Percentiles rank a stretch among this genome's conserved stretches.
phyloP scores from a whole-genome alignment of 2,797 vertebrate species.

The Hoplostethus mediterraneus region DNA sequence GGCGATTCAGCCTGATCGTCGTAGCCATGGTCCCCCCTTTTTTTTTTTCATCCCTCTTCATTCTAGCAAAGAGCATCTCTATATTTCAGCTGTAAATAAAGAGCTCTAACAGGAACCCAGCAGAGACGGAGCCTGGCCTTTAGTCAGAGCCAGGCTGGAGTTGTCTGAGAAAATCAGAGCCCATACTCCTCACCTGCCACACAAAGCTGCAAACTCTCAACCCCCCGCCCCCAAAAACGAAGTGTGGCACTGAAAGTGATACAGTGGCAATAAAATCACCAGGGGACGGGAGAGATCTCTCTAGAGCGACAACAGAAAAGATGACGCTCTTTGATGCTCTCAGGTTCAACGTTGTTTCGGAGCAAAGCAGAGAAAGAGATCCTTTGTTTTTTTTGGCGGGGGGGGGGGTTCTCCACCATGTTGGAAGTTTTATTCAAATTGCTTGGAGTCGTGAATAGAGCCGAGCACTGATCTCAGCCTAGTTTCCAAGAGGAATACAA shows the following conservation, averaged over 20 bases:
- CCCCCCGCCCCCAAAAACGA: slow-evolving; percentile 30
- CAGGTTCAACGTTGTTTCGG: slow-evolving; percentile 22
- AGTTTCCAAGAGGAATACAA: slow-evolving; percentile 51
- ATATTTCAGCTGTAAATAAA: slow-evolving; percentile 80
- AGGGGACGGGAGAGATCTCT: slow-evolving; percentile 26
- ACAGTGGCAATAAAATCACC: slow-evolving; percentile 60
- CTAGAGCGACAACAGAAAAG: slow-evolving; percentile 6
- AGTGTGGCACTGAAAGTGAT: slow-evolving; percentile 54
- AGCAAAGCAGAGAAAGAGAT: slow-evolving; percentile 13
- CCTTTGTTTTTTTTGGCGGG: neutral
- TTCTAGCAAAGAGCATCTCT: slow-evolving; percentile 65
- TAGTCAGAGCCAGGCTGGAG: slow-evolving; percentile 49
- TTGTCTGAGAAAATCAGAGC: slow-evolving; percentile 55
- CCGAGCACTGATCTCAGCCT: slow-evolving; percentile 38
- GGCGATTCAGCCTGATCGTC: slow-evolving; percentile 53
- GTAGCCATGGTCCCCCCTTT: slow-evolving; percentile 29
- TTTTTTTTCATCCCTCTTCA: slow-evolving; percentile 44
- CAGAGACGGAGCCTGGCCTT: slow-evolving; percentile 59
- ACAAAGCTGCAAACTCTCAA: slow-evolving; percentile 54
- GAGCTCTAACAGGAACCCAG: slow-evolving; percentile 53
- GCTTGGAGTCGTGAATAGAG: slow-evolving; percentile 44
- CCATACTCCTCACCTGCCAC: slow-evolving; percentile 67
- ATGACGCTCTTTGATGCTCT: slow-evolving; percentile 38
- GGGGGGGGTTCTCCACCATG: neutral
- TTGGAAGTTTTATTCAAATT: slow-evolving; percentile 44